Percentiles rank a stretch among this genome's conserved stretches.
These are phyloP conservation scores for Pristionchus mayeri DNA, from an alignment of 2,888 invertebrate species.

Conservation along the genomic window DNA sequence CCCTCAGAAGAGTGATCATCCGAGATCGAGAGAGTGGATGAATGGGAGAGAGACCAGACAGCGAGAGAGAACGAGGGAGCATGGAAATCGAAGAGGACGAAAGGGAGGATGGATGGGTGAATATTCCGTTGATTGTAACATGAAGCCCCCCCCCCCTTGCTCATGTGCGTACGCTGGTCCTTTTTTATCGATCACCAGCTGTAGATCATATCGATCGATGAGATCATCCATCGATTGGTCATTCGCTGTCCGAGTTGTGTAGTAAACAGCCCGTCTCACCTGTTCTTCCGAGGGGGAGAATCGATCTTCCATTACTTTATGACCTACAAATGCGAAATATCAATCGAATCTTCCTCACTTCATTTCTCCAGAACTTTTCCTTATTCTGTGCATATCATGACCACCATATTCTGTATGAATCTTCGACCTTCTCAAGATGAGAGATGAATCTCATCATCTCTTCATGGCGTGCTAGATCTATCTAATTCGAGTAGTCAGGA, in stretches of 20 bases:
- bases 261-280: slow-evolving; percentile 36
- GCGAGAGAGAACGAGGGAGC: slow-evolving; percentile 14
- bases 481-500: not conserved
- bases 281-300: slow-evolving; percentile 8
- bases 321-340: not conserved
- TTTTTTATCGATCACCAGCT: slow-evolving; percentile 2
- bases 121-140: slow-evolving; percentile 40
- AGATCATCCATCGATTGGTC: slow-evolving; percentile 27
- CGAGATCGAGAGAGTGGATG: slow-evolving; percentile 4
- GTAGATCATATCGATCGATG: not conserved
- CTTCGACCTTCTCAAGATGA: not conserved
- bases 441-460: not conserved
- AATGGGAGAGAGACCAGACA: slow-evolving; percentile 8
- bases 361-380: not conserved
- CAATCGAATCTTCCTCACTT: not conserved
- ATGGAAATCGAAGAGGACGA: not conserved
- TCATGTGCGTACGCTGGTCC: slow-evolving; percentile 37
- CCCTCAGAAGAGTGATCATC: slow-evolving; percentile 39
- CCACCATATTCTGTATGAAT: not conserved
- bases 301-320: not conserved
- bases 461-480: not conserved
- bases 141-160: slow-evolving; percentile 37
- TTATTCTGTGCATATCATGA: not conserved
- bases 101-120: slow-evolving; percentile 14
- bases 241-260: slow-evolving; percentile 29